Evolutionary conservation across 2,888 invertebrate genomes (phyloP).

Genomic region (Abrostola triplasia): DNA sequence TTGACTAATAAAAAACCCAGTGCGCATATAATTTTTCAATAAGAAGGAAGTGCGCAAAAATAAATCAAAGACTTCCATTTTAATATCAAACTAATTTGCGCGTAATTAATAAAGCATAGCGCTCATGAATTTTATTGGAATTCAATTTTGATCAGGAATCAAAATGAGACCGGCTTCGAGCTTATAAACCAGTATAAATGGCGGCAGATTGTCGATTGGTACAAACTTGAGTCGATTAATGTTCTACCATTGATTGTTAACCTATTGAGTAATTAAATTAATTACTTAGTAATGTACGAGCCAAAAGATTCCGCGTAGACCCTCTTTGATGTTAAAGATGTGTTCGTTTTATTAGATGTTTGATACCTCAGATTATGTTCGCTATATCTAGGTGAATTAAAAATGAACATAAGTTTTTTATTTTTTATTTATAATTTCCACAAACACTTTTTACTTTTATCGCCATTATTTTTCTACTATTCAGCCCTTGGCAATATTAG

Average conservation of each 20-base stretch:
- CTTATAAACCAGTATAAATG: slow-evolving; percentile 52
- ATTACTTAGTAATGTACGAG: slow-evolving; percentile 30
- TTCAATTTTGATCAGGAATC: slow-evolving; percentile 47
- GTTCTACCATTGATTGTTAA: slow-evolving; percentile 45
- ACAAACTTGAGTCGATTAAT: slow-evolving; percentile 55
- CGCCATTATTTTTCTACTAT: too few relatives aligned
- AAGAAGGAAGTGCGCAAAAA: slow-evolving; percentile 17
- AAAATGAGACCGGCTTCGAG: slow-evolving; percentile 30
- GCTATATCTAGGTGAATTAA: too few relatives aligned
- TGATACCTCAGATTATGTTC: too few relatives aligned
- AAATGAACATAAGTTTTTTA: too few relatives aligned
- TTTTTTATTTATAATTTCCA: too few relatives aligned
- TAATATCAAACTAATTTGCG: slow-evolving; percentile 24
- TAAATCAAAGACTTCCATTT: slow-evolving; percentile 19
- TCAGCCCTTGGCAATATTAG: too few relatives aligned
- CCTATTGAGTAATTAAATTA: slow-evolving; percentile 50
- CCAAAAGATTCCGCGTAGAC: slow-evolving; percentile 15
- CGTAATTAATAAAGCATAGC: slow-evolving; percentile 33
- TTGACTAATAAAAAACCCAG: too few relatives aligned
- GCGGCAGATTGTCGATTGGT: slow-evolving; percentile 52
- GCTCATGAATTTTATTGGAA: slow-evolving; percentile 41
- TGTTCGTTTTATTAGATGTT: background rate
- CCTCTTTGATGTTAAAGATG: background rate
- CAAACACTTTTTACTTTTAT: too few relatives aligned
- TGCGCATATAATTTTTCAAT: background rate